phyloP scores from a whole-genome alignment of 1,140 invertebrate genomes.

The Physella acuta region DNA sequence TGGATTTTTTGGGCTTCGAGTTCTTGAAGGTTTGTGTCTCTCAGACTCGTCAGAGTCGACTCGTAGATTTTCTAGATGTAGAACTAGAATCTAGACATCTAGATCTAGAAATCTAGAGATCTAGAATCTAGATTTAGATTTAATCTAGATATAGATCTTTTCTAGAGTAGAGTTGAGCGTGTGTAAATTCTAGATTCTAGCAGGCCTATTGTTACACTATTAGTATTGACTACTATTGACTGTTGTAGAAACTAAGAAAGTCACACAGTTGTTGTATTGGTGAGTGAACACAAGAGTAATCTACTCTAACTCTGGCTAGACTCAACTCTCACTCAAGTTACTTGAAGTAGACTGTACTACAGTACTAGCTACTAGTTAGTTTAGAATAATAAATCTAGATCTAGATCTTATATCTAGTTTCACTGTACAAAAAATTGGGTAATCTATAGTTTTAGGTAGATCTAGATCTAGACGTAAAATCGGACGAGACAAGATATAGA shows the following conservation, averaged over 20 bases:
- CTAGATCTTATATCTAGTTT: no score
- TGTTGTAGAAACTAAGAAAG: no score
- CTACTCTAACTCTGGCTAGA: neutral
- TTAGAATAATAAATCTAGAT: no score
- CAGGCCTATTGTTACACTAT: neutral
- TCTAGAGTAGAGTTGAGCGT: neutral
- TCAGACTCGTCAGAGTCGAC: neutral
- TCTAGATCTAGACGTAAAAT: no score
- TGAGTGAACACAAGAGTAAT: no score
- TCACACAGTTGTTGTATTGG: no score
- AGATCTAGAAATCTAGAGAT: neutral
- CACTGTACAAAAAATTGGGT: no score
- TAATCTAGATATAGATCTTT: neutral
- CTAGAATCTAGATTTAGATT: neutral
- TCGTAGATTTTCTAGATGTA: neutral
- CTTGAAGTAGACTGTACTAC: no score
- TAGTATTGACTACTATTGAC: neutral
- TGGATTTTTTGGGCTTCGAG: conserved; percentile 42
- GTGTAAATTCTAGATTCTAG: neutral
- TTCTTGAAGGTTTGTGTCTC: conserved; percentile 45
- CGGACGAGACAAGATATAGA: no score
- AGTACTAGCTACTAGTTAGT: no score
- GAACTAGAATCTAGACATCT: neutral
- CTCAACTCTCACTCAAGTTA: neutral
- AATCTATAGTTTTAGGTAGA: no score